Conservation (phyloP, 2,797 vertebrate species). For the Gambusia yucatana region DNA sequence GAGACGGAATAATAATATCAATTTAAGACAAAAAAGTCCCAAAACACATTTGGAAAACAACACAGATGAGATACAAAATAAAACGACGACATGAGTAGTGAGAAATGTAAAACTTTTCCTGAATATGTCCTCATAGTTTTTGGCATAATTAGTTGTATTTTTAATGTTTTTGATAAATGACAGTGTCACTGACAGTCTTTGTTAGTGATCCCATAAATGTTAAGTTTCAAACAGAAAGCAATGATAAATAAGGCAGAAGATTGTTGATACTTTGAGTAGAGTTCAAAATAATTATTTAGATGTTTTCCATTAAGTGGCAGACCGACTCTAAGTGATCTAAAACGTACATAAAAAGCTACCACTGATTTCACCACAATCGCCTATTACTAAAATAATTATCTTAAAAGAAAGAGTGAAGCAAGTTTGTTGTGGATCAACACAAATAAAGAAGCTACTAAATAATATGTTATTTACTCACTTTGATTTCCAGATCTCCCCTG, state of each 20-base stretch:
- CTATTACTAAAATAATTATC: not conserved
- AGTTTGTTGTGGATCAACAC: not conserved
- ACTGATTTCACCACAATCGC: not conserved
- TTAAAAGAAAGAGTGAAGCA: not conserved
- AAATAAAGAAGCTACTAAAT: not conserved
- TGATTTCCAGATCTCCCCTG: not conserved
- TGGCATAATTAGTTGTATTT: not conserved
- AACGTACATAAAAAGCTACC: not conserved
- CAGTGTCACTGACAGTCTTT: not conserved
- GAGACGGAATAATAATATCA: no score
- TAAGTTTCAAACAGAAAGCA: not conserved
- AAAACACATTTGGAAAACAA: not conserved
- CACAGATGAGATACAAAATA: not conserved
- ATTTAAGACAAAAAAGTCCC: no score
- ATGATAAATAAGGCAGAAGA: not conserved
- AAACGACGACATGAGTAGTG: not conserved
- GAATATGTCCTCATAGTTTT: not conserved
- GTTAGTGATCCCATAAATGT: not conserved
- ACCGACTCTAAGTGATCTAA: not conserved
- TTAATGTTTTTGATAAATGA: not conserved
- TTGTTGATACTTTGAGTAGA: not conserved
- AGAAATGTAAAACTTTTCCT: not conserved
- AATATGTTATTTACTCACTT: not conserved
- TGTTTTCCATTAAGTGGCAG: not conserved
- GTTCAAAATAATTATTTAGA: not conserved